Conservation (phyloP, 2,113 vertebrate genomes). For the Odobenus rosmarus region DNA sequence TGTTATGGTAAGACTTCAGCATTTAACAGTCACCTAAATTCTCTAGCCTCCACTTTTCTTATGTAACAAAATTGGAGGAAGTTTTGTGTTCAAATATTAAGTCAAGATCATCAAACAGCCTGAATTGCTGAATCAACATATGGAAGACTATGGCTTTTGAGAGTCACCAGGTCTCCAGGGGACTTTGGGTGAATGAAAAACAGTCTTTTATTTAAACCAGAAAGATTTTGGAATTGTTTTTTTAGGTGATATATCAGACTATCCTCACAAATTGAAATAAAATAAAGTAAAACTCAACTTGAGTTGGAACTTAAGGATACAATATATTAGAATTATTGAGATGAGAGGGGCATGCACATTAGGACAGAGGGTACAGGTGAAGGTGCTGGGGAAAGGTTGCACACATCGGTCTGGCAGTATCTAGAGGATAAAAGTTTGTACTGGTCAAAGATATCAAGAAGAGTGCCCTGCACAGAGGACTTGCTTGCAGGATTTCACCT, state of each 20-base stretch:
- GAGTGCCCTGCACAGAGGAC: neutral
- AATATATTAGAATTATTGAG: neutral
- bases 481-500: neutral
- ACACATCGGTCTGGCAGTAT: neutral
- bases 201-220: neutral
- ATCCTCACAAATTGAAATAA: neutral
- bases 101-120: neutral
- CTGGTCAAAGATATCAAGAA: neutral
- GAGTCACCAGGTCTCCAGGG: neutral
- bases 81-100: neutral
- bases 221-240: neutral
- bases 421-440: neutral
- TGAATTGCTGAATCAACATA: neutral
- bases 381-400: neutral
- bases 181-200: neutral
- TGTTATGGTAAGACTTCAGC: neutral
- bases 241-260: neutral
- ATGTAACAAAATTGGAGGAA: neutral
- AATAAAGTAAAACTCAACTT: neutral
- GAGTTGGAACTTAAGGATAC: neutral
- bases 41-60: neutral
- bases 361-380: neutral
- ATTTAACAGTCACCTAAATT: neutral
- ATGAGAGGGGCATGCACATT: neutral
- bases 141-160: neutral